Percentiles rank a stretch among this genome's conserved stretches.
phyloP scores from a whole-genome alignment of 2,888 invertebrate genomes.

The Mesoligia furuncula region DNA sequence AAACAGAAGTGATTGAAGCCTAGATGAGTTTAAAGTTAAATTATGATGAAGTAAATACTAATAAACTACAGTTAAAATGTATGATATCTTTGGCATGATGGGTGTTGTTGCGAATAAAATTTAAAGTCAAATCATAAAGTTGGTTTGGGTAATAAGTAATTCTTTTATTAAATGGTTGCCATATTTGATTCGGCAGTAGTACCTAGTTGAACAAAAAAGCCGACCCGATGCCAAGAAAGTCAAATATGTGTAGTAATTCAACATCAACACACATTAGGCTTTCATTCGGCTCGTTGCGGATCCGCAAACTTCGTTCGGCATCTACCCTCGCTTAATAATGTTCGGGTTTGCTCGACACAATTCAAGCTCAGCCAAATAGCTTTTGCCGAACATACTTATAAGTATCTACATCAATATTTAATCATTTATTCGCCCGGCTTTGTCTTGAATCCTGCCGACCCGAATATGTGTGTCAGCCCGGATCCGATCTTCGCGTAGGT shows the following conservation, averaged over 20 bases:
- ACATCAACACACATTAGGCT: background rate
- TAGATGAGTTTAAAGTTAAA: background rate
- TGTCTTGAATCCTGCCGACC: background rate
- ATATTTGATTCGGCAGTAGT: background rate
- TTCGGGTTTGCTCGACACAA: background rate
- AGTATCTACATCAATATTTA: too few species aligned
- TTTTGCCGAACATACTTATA: too few species aligned
- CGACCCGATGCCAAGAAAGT: background rate
- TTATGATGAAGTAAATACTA: background rate
- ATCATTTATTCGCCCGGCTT: too few species aligned
- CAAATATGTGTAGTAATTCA: too few species aligned
- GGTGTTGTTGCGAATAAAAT: background rate
- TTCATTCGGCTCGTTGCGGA: background rate
- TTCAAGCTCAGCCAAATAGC: background rate
- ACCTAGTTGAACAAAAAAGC: background rate
- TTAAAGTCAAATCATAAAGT: background rate
- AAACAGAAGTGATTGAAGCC: background rate
- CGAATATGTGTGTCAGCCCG: background rate
- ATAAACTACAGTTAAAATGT: background rate
- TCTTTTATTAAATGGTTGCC: background rate
- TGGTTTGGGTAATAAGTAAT: background rate
- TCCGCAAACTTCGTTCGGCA: background rate
- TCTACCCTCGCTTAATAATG: background rate
- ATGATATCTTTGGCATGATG: too few species aligned
- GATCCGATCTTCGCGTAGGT: background rate